phyloP scores from a whole-genome alignment of 2,113 vertebrate species.

The Lophura nycthemera region DNA sequence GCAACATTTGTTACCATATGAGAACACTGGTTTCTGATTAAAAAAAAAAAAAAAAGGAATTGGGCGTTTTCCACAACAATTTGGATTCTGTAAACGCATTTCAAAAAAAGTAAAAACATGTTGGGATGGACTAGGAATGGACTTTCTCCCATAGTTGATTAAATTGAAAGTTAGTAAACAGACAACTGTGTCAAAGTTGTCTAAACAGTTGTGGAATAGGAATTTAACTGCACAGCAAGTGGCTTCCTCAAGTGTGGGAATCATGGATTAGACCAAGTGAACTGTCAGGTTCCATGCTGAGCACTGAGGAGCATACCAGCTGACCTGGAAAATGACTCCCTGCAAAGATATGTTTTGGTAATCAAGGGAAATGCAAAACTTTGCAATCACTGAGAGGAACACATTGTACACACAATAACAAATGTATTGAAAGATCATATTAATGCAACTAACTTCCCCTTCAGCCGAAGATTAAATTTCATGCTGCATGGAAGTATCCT shows the following conservation, averaged over 20 bases:
- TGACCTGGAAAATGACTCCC: not conserved
- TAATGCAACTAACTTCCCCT: not conserved
- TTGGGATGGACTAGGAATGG: not conserved
- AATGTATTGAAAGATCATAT: not conserved
- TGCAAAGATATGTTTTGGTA: not conserved
- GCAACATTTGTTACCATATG: not conserved
- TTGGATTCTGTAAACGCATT: not conserved
- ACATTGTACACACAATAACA: not conserved
- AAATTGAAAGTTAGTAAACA: not conserved
- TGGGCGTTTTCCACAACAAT: not conserved
- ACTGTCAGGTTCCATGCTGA: fast-evolving
- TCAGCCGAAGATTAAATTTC: not conserved
- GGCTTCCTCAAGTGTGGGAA: not conserved
- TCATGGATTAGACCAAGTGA: fast-evolving
- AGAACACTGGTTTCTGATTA: not conserved
- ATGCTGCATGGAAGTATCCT: not conserved
- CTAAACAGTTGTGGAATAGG: not conserved
- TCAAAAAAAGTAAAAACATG: not conserved
- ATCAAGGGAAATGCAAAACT: not conserved
- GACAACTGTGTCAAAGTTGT: not conserved
- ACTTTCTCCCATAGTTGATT: not conserved
- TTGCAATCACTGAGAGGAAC: not conserved
- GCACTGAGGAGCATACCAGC: not conserved
- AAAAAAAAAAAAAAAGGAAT: not conserved
- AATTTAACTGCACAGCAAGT: not conserved